Evolutionary conservation across 2,797 vertebrate species (phyloP), one percentile per base, ranked within the genome.

Genomic region (Masticophis lateralis): DNA sequence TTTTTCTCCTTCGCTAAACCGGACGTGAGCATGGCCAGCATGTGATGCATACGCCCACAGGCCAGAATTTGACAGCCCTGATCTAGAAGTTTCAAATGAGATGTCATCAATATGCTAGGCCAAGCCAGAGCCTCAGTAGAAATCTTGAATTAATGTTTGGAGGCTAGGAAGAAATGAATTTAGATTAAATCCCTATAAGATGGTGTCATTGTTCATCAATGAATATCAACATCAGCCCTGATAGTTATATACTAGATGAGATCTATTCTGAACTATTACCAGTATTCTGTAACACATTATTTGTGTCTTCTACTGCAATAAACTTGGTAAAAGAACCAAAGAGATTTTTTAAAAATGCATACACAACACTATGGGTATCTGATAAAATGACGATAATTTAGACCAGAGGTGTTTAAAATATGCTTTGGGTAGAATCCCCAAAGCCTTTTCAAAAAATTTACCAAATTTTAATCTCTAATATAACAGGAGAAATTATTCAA

Each of bases 21-120:
- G 3, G 60, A 1, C 1, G 4, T 63, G 27, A 27, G 0, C 0
- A 0, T 63, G 61, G 25, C 27, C 61, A 63, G 10, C 61, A 2
- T 4, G 1, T 61, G 22, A 27, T 1, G 1, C 22, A 60, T 25
- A 22, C 2, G 20, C 59, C 20, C 2, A 7, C 22, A 7, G 20
- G 7, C 20, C 20, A 2, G 60, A 27, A 1, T 63, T 63, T 28
- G 61, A 63, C 10, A 11, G 10, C 60, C 25, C 60, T 63, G 61
- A 63, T 63, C 10, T 9, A 43, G 18, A 43, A 0, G 74, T 79
- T 79, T 79, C 3, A 43, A 79, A 43, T 79, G 37, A 79, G 37
- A 43, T 79, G 3, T 79, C 74, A 79, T 79, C 74, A 79, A 11
- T 43, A 79, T 22, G 18, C 32, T 43, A 66, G 12, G 61, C 61